Percentiles rank a stretch among this genome's conserved stretches.
Evolutionary conservation across 2,888 invertebrate genomes (phyloP).

Genomic region (Nemurella pictetii): DNA sequence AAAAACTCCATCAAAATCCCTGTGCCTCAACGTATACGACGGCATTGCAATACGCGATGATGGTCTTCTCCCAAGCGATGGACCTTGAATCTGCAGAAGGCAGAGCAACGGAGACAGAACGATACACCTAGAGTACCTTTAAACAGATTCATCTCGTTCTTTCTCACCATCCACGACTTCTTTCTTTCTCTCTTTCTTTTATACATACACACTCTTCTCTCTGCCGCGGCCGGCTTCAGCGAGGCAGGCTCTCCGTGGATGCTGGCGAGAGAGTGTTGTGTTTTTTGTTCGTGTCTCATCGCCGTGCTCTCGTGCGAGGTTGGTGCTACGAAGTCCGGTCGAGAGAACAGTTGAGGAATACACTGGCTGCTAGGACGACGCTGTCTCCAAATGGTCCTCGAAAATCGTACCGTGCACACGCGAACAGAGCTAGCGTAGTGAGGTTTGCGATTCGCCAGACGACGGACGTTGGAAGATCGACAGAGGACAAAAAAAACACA

Average conservation of each 20-base stretch:
- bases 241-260: background rate
- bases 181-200: slow-evolving; percentile 9
- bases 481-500: background rate
- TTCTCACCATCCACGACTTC: slow-evolving; percentile 1
- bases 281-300: slow-evolving; percentile 5
- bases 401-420: background rate
- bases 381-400: background rate
- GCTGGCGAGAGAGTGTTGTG: background rate
- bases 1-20: background rate
- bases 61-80: background rate
- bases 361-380: background rate
- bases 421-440: background rate
- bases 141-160: slow-evolving; percentile 7
- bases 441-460: background rate
- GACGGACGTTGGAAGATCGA: background rate
- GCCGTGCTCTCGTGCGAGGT: background rate
- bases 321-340: background rate
- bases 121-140: background rate
- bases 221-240: background rate
- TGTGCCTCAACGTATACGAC: background rate
- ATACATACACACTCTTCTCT: background rate
- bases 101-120: background rate
- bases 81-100: background rate
- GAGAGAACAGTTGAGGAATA: slow-evolving; percentile 11
- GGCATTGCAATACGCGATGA: background rate